phyloP scores from a whole-genome alignment of 2,113 vertebrate genomes.

The Pica pica region DNA sequence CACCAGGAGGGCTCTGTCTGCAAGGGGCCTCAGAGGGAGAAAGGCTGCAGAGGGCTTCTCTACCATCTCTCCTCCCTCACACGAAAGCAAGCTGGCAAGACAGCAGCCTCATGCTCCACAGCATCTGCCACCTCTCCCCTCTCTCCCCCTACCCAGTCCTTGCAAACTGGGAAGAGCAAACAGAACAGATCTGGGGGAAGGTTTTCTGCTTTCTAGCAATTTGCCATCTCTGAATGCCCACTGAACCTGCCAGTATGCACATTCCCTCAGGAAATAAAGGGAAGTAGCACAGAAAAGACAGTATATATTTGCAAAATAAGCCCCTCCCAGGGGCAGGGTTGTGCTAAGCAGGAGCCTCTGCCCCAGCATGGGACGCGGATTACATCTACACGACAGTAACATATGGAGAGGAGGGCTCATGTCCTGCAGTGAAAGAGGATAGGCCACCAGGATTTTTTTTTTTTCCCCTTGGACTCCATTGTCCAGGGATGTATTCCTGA shows the following conservation, averaged over 20 bases:
- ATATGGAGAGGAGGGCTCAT: neutral
- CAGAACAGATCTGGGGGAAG: neutral
- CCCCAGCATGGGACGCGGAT: neutral
- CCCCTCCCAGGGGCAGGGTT: constrained; percentile 18
- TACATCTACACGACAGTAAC: neutral
- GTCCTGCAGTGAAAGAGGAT: neutral
- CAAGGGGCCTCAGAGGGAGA: neutral
- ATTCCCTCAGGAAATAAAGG: neutral
- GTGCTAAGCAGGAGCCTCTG: neutral
- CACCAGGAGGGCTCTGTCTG: neutral
- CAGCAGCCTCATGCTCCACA: neutral
- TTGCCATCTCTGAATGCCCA: neutral
- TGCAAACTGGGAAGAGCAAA: neutral
- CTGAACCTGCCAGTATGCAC: neutral
- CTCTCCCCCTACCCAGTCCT: neutral
- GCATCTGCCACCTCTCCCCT: constrained; percentile 12
- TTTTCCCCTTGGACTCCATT: neutral
- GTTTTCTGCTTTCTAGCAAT: neutral
- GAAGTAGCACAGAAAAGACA: neutral
- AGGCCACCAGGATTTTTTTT: neutral
- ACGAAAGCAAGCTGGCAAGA: neutral
- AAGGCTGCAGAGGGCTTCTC: neutral
- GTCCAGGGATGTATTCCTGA: neutral
- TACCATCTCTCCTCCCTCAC: neutral
- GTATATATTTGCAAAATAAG: neutral